These are phyloP conservation scores for Agrochola litura DNA, from an alignment of 2,888 invertebrate genomes.

Conservation along the genomic window DNA sequence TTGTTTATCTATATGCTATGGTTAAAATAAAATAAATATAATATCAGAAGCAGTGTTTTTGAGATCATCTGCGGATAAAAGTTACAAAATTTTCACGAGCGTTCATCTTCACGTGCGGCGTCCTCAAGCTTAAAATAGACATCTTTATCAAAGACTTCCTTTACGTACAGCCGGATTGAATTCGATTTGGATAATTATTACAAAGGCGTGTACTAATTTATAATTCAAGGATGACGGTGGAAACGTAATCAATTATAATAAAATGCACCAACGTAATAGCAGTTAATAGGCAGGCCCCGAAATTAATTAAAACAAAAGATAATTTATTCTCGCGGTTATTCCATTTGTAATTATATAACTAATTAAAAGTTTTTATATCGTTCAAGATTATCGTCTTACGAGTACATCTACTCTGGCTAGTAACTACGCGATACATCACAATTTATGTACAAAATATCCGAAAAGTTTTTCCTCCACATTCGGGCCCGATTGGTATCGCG, in stretches of 20 bases:
- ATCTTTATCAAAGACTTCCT: slow-evolving; percentile 83
- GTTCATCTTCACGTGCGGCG: slow-evolving; percentile 62
- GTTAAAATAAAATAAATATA: not conserved
- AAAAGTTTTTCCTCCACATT: slow-evolving; percentile 36
- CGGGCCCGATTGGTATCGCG: slow-evolving; percentile 50
- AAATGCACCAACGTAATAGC: slow-evolving; percentile 64
- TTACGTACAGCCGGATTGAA: slow-evolving; percentile 76
- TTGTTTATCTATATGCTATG: not conserved
- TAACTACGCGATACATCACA: not conserved
- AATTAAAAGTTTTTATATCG: slow-evolving; percentile 57
- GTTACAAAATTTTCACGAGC: slow-evolving; percentile 71
- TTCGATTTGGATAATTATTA: slow-evolving; percentile 78
- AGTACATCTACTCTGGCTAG: slow-evolving; percentile 1
- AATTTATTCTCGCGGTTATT: slow-evolving; percentile 62
- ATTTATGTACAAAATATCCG: slow-evolving; percentile 19
- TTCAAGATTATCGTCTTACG: slow-evolving; percentile 26
- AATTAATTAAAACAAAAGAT: slow-evolving; percentile 67
- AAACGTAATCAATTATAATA: slow-evolving; percentile 68
- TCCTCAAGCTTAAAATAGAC: slow-evolving; percentile 80
- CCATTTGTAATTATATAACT: slow-evolving; percentile 58
- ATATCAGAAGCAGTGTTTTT: not conserved
- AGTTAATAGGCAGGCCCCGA: slow-evolving; percentile 55
- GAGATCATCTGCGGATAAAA: slow-evolving; percentile 15
- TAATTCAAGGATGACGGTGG: slow-evolving; percentile 72
- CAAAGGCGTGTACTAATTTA: slow-evolving; percentile 72